These are phyloP conservation scores for Drosophila baimaii DNA, from an alignment of 1,140 invertebrate genomes.

Conservation along the genomic window DNA sequence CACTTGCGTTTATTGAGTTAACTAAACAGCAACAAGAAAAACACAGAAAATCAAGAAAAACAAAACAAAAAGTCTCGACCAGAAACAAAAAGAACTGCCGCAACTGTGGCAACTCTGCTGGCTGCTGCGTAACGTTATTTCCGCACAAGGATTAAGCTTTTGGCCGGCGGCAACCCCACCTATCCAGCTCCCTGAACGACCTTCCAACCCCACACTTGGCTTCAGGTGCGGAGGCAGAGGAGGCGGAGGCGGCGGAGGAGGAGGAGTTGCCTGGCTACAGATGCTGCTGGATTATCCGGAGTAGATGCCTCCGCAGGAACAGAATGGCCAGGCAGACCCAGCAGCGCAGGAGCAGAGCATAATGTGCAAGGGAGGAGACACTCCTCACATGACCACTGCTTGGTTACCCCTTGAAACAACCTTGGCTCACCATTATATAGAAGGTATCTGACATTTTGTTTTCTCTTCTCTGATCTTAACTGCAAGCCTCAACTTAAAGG, in stretches of 20 bases:
- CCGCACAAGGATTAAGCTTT: slow-evolving; percentile 73
- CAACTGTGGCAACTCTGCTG: slow-evolving; percentile 38
- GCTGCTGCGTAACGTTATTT: slow-evolving; percentile 70
- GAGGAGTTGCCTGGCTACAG: slow-evolving; percentile 20
- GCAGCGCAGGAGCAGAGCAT: neutral
- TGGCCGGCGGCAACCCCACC: slow-evolving; percentile 58
- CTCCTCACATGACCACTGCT: neutral
- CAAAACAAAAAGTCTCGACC: slow-evolving; percentile 13
- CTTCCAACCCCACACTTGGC: slow-evolving; percentile 4
- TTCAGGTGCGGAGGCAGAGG: slow-evolving; percentile 28
- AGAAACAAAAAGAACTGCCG: slow-evolving; percentile 30
- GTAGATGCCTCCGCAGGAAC: slow-evolving; percentile 9
- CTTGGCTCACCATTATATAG: neutral
- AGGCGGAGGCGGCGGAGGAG: too few species aligned
- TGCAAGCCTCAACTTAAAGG: too few species aligned
- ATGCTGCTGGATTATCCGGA: slow-evolving; percentile 28
- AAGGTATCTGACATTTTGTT: neutral
- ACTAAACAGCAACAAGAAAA: slow-evolving; percentile 68
- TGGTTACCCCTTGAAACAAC: neutral
- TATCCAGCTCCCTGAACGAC: slow-evolving; percentile 4
- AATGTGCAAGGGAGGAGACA: neutral
- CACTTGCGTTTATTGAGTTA: slow-evolving; percentile 80
- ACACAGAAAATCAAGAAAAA: slow-evolving; percentile 20
- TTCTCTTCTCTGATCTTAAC: too few species aligned
- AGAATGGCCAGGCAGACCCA: neutral